Evolutionary conservation across 2,113 vertebrate genomes (phyloP).

Genomic region (Erythrolamprus reginae): DNA sequence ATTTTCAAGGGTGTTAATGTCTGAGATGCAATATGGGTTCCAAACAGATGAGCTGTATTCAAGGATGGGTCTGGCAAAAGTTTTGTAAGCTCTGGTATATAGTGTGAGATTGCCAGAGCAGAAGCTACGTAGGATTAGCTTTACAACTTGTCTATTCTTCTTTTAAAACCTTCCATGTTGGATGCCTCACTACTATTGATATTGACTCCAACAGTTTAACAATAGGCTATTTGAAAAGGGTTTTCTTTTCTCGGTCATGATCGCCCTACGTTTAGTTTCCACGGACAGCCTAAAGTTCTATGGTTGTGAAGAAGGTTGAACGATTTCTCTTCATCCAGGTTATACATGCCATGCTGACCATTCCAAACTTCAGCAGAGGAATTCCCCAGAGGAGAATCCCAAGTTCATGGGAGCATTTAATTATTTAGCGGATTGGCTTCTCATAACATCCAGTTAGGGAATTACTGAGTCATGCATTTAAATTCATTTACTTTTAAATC

Average conservation of each 20-base stretch:
- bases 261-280: not conserved
- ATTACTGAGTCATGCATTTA: constrained; percentile 5
- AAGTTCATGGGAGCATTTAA: not conserved
- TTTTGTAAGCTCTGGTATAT: too few species aligned
- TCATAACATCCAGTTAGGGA: not conserved
- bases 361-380: not conserved
- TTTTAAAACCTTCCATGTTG: not conserved
- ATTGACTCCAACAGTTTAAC: not conserved
- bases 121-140: too few species aligned
- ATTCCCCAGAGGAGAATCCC: not conserved
- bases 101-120: too few species aligned
- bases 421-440: not conserved
- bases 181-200: not conserved
- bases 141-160: not conserved
- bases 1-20: too few species aligned
- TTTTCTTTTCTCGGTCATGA: not conserved
- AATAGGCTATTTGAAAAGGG: not conserved
- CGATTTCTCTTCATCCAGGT: not conserved
- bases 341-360: not conserved
- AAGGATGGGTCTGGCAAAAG: too few species aligned
- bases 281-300: not conserved
- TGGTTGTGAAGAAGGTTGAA: not conserved
- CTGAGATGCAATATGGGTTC: too few species aligned
- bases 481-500: constrained; percentile 5
- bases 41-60: too few species aligned